Conservation (phyloP, 2,797 vertebrate genomes). For the Coracias cyanogaster region DNA sequence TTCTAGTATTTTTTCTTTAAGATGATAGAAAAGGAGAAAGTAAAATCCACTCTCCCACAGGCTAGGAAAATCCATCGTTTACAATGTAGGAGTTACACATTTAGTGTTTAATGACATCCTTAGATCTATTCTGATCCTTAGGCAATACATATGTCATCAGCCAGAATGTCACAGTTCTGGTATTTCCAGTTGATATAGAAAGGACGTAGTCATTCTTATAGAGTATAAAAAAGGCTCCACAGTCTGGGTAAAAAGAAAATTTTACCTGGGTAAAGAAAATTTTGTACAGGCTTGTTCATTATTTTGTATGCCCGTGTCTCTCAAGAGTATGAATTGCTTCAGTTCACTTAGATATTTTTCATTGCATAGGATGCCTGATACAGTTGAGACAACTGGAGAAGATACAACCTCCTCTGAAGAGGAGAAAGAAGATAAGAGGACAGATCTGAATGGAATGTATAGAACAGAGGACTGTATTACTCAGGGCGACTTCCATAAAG, state of each 20-base stretch:
- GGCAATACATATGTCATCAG: not conserved
- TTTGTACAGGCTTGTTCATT: not conserved
- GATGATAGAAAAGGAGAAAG: not conserved
- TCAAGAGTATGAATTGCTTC: not conserved
- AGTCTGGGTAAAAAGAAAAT: not conserved
- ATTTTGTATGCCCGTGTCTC: not conserved
- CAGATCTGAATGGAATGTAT: constrained; percentile 38
- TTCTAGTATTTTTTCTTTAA: not conserved
- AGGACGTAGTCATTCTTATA: not conserved
- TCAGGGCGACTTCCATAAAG: constrained; percentile 40
- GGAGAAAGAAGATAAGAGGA: constrained; percentile 80
- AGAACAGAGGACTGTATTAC: constrained; percentile 6
- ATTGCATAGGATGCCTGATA: constrained; percentile 79
- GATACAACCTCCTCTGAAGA: constrained; percentile 88
- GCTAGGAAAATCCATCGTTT: not conserved
- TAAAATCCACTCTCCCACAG: not conserved
- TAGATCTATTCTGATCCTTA: not conserved
- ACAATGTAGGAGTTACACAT: not conserved
- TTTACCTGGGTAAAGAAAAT: not conserved
- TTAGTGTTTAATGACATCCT: not conserved
- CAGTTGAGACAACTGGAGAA: constrained; percentile 83
- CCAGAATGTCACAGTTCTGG: not conserved
- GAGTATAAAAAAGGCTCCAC: not conserved
- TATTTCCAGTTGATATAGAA: not conserved
- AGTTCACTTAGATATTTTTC: not conserved